Percentiles rank a stretch among this genome's conserved stretches.
Conservation (phyloP, 2,888 invertebrate genomes). For the Poecilobothrus nobilitatus region DNA sequence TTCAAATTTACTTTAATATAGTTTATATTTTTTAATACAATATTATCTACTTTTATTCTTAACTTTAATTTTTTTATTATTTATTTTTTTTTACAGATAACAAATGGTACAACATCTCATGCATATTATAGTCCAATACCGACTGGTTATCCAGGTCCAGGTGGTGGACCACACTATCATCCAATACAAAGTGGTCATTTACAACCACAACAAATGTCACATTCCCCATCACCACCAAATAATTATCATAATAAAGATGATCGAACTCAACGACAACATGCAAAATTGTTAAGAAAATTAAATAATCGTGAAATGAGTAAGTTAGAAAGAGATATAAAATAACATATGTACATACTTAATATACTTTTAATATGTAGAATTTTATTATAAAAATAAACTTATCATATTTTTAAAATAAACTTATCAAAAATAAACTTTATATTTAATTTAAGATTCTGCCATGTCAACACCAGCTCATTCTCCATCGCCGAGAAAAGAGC, state of each 20-base stretch:
- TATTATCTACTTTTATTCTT: too few species aligned
- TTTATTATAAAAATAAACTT: constrained; percentile 35
- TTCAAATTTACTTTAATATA: not conserved
- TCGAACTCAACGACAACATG: constrained; percentile 66
- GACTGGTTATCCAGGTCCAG: constrained; percentile 48
- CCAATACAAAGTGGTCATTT: constrained; percentile 36
- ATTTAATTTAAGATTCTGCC: constrained; percentile 31
- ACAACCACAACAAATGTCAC: constrained; percentile 45
- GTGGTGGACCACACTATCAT: constrained; percentile 38
- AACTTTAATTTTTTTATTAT: constrained; percentile 10
- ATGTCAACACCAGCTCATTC: constrained; percentile 51
- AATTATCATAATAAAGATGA: constrained; percentile 70
- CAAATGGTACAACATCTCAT: constrained; percentile 63
- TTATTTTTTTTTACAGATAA: constrained; percentile 48
- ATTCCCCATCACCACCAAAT: constrained; percentile 56
- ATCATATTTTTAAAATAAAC: not conserved
- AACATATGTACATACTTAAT: not conserved
- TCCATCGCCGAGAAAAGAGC: constrained; percentile 57
- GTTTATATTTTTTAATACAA: not conserved
- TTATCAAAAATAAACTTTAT: too few species aligned
- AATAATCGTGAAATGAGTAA: constrained; percentile 56
- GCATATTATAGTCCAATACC: constrained; percentile 52
- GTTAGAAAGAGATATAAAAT: constrained; percentile 24
- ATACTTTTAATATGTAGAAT: constrained; percentile 33
- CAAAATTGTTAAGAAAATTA: constrained; percentile 66